Evolutionary conservation across 2,797 vertebrate genomes (phyloP).

Genomic region (Limnodromus scolopaceus): DNA sequence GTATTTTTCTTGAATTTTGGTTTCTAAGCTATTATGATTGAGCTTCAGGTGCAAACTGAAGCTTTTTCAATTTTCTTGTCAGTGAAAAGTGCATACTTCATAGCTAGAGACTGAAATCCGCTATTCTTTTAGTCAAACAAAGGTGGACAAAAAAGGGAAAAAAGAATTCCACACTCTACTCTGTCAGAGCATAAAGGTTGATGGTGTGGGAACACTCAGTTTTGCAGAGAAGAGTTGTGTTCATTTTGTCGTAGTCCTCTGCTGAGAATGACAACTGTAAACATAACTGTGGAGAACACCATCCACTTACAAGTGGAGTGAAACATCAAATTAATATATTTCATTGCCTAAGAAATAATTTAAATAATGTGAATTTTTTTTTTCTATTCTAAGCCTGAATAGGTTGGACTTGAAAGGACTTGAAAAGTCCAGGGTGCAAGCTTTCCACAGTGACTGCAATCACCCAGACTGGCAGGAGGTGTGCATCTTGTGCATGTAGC

Average conservation of each 20-base stretch:
- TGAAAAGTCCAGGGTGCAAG: background rate
- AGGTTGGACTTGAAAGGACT: no score
- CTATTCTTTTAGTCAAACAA: background rate
- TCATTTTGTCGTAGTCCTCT: background rate
- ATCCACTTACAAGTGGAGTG: background rate
- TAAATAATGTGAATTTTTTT: background rate
- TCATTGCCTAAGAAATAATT: background rate
- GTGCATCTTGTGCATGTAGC: rapidly evolving
- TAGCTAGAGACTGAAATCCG: background rate
- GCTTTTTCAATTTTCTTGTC: background rate
- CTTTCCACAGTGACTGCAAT: background rate
- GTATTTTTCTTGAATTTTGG: background rate
- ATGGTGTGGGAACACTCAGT: background rate
- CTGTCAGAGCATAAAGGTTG: background rate
- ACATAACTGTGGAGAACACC: background rate
- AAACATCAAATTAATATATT: background rate
- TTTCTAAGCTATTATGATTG: background rate
- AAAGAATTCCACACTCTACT: rapidly evolving
- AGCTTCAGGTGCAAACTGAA: background rate
- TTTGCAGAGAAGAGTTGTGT: background rate
- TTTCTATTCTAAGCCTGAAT: background rate
- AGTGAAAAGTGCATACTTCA: background rate
- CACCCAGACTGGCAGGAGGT: background rate
- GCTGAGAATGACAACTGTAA: background rate
- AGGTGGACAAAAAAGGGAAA: background rate